Evolutionary conservation across 2,888 invertebrate genomes (phyloP), one percentile per base, ranked within the genome.

Genomic region (Lordiphosa andalusiaca): DNA sequence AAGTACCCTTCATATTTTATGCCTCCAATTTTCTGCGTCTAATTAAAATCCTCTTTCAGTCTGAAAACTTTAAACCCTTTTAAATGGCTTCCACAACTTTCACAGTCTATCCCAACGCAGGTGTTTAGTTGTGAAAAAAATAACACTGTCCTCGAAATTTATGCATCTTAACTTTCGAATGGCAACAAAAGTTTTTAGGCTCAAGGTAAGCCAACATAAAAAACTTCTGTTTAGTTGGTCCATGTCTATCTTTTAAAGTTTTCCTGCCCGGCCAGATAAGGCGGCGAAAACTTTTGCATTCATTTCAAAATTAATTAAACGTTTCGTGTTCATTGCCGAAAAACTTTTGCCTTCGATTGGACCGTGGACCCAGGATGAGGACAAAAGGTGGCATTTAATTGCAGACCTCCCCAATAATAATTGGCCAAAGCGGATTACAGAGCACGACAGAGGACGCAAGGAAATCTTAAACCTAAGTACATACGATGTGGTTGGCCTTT

Each of bases 291-390:
- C 67, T 73, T 78, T 61, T 53, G 64, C 55, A 61, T 73, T 75
- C 75, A 65, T 71, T 73, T 61, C 51, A 55, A 75, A 76, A 78
- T 76, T 76, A 76, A 76, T 76, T 78, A 78, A 76, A 75, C 67
- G 63, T 67, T 68, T 57, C 61, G 46, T 55, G 13, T 42, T 25
- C 36, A 19, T 19, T 19, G 13, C 35, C 10, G 5, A 39, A 4
- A 47, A 47, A 47, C 19, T 35, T 47, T 47, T 35, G 21, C 47
- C 47, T 35, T 47, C 36, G 47, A 47, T 36, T 36, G 25, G 12
- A 25, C 21, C 41, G 25, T 6, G 21, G 42, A 30, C 30, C 7
- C 30, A n/a, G 36, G 41, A 49, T 19, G 33, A 35, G 46, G 41
- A 61, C 61, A 63, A 61, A 68, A 63, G 63, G 53, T 53, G 49